Conservation (phyloP, 2,888 invertebrate genomes). For the Morpho achilles region DNA sequence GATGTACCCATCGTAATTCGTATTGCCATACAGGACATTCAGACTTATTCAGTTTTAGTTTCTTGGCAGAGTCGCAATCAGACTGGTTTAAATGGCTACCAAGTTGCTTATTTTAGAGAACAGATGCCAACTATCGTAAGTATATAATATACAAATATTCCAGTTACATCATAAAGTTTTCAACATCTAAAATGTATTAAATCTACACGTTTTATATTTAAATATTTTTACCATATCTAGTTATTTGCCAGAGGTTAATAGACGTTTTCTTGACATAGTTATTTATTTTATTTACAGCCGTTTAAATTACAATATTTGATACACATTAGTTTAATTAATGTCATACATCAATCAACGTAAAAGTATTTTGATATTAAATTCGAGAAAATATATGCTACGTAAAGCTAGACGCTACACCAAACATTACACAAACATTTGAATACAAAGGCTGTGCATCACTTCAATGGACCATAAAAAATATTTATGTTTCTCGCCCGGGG, state of each 20-base stretch:
- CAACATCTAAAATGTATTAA: too few species aligned
- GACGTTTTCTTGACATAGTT: too few species aligned
- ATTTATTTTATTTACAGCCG: too few species aligned
- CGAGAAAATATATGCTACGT: slow-evolving; percentile 17
- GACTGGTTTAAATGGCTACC: slow-evolving; percentile 90
- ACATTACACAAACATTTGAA: slow-evolving; percentile 74
- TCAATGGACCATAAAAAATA: slow-evolving; percentile 78
- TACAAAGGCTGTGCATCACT: slow-evolving; percentile 76
- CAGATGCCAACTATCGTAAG: slow-evolving; percentile 76
- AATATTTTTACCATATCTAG: too few species aligned
- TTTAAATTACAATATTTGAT: too few species aligned
- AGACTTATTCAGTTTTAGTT: slow-evolving; percentile 90
- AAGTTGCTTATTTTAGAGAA: slow-evolving; percentile 88
- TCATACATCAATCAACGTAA: too few species aligned
- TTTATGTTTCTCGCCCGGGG: slow-evolving; percentile 70
- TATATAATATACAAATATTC: slow-evolving; percentile 27
- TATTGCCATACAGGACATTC: slow-evolving; percentile 92
- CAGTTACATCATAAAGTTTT: too few species aligned
- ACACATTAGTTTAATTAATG: too few species aligned
- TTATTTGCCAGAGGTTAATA: too few species aligned
- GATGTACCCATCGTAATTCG: slow-evolving; percentile 90
- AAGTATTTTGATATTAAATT: too few species aligned
- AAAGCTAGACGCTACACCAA: slow-evolving; percentile 38
- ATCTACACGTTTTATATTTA: too few species aligned
- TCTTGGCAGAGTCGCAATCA: slow-evolving; percentile 95